Base-by-base conservation (phyloP, 2,113 vertebrate genomes). In the Lanius collurio region DNA sequence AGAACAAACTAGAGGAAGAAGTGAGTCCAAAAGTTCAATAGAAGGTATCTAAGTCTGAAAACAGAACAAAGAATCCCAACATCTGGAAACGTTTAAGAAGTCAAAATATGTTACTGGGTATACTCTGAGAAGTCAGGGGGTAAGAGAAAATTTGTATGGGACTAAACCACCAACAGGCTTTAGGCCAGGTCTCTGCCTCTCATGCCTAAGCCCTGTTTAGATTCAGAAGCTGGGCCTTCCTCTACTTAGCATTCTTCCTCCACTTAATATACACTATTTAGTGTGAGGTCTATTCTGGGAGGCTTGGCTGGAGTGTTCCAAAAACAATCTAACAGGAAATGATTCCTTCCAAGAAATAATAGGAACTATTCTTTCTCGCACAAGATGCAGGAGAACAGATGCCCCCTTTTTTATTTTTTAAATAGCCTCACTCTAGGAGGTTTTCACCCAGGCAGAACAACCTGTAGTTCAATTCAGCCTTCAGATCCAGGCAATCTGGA, bases 211-310 rank as follows among this genome's bases (percentile, higher is more conserved):
- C 7, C 17, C 17, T 42, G 11, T 53, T 74, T 74, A 70, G 26
- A 21, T 78, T 81, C 60, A 84, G 64, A 87, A 89, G 47, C 15
- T 39, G 10, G 5, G 7, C 23, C 42, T 89, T 91, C 42, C 33
- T 74, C 20, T 70, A 21, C 23, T 42, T 39, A 71, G 15, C 3
- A 2, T 64, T 35, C 18, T 81, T 60, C 18, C 5, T 62, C n/a
- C 52, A 44, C 41, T 49, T 70, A 47, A 69, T 70, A 53, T 11
- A 70, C 28, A 8, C 18, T 69, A 15, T 73, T 69, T 74, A 84
- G 74, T 0, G 0, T 35, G 30, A 91, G 8, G 3, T 52, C 13
- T 83, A 2, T 57, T 57, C 37, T 59, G 33, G 6, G 9, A 70
- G 8, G 8, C 26, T 84, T 4, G 0, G 26, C 21, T 78, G 39